Base-by-base conservation (phyloP, 2,888 invertebrate genomes). In the Pardosa pseudoannulata region DNA sequence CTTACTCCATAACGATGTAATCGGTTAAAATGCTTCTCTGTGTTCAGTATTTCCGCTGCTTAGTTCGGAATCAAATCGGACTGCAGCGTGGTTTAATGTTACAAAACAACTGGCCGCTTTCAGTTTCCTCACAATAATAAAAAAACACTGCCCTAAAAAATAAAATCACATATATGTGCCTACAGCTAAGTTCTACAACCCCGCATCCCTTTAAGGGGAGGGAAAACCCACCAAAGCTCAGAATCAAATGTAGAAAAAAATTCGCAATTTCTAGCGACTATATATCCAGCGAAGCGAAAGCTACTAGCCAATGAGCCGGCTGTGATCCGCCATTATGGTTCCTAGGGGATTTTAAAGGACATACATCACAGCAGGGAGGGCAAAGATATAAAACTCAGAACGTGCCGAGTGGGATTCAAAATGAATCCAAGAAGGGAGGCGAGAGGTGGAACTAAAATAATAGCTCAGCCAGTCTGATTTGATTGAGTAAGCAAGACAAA, bases 401-500 rank as follows among this genome's bases (percentile, higher is more conserved):
- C 46, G 46, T 46, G 46, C 46, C 46, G 46, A 62, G 32, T 23
- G 73, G 36, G 62, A 74, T 62, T 64, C 29, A 62, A 39, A 36
- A 39, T 32, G 64, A 74, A 39, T 36, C 39, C 62, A 16, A 1
- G 27, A 23, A 27, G 16, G 32, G 29, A 23, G 7, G 7, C n/a
- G 29, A 27, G 75, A 56, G 56, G 16, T 31, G 74, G 36, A 36
- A 27, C 65, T 41, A 32, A 36, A 75, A 75, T 75, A 62, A 65
- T 75, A 28, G 75, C 65, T 28, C 65, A 39, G 6, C 27, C 39
- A 39, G 41, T 41, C 65, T 67, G 67, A 23, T 67, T 76, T 67
- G 76, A 76, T 76, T 76, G 76, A 67, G 67, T 76, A 76, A 76
- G 76, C 46, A 67, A 76, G 76, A 76, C 41, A 76, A 67, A 76